A percentile compares a stretch with the other conserved stretches of the same genome.
Evolutionary conservation across 2,888 invertebrate genomes (phyloP).

Genomic region (Pimpla rufipes): DNA sequence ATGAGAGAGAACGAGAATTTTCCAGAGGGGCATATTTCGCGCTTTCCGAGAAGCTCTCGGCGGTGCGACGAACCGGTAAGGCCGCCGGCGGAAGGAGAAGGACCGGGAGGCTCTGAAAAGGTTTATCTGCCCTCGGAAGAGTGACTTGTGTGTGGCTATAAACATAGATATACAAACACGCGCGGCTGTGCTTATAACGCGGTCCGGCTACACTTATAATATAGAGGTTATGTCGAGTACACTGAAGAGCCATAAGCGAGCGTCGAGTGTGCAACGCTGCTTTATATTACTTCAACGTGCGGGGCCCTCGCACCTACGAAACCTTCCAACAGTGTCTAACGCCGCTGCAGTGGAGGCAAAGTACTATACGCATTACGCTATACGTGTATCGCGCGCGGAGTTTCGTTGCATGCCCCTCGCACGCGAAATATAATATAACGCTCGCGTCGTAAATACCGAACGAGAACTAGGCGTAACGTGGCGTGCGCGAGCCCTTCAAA

Average conservation of each 20-base stretch:
- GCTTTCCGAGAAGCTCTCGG: not conserved
- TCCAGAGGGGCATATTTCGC: not conserved
- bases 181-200: not conserved
- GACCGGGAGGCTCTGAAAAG: constrained; percentile 8
- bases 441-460: constrained; percentile 9
- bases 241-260: not conserved
- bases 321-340: not conserved
- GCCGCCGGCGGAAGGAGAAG: not conserved
- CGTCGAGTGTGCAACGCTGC: constrained; percentile 2
- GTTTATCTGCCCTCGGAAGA: not conserved
- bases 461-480: constrained; percentile 5
- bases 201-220: not conserved
- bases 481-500: not conserved
- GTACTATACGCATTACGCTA: constrained; percentile 2
- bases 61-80: not conserved
- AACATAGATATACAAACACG: not conserved
- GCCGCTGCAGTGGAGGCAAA: not conserved
- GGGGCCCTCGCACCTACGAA: not conserved
- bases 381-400: not conserved
- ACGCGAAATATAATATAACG: constrained; percentile 16
- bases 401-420: not conserved
- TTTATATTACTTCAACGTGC: constrained; percentile 22
- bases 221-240: not conserved
- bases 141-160: constrained; percentile 1
- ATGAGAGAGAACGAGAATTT: not conserved